phyloP scores from a whole-genome alignment of 2,797 vertebrate genomes.

The Delichon dasypus region DNA sequence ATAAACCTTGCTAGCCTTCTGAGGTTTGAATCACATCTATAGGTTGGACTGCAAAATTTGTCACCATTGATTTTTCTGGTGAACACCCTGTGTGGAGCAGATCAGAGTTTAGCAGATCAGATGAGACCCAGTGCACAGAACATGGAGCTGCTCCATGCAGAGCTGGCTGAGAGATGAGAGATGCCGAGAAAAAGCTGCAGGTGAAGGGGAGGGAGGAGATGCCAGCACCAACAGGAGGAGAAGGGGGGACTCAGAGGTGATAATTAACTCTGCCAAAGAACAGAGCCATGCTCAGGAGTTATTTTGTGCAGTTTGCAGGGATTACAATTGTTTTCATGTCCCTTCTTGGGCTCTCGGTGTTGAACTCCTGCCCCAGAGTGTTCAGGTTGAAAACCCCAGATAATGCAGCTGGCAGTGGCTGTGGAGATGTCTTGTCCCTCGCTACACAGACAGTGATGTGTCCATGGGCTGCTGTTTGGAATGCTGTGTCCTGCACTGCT shows the following conservation, averaged over 20 bases:
- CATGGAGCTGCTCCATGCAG: not conserved
- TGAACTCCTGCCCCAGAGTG: not conserved
- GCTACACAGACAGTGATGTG: accelerated
- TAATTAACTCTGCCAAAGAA: not conserved
- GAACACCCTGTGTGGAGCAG: not conserved
- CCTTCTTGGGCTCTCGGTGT: not conserved
- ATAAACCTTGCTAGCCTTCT: not conserved
- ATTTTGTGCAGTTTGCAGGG: not conserved
- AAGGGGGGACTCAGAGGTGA: not conserved
- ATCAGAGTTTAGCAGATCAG: conserved; percentile 1
- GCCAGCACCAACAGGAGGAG: accelerated
- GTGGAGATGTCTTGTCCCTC: not conserved
- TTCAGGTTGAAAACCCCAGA: not conserved
- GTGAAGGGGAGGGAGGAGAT: not conserved
- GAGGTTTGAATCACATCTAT: not conserved
- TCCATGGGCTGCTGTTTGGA: accelerated
- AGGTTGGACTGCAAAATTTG: not conserved
- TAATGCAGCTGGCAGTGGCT: accelerated
- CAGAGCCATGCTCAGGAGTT: accelerated
- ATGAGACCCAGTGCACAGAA: not conserved
- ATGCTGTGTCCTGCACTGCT: not conserved
- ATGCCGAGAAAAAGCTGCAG: not conserved
- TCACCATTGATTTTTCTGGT: conserved; percentile 40
- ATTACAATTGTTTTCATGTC: accelerated
- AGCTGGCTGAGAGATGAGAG: not conserved